Evolutionary conservation across 2,888 invertebrate genomes (phyloP).

Genomic region (Dryobota labecula): DNA sequence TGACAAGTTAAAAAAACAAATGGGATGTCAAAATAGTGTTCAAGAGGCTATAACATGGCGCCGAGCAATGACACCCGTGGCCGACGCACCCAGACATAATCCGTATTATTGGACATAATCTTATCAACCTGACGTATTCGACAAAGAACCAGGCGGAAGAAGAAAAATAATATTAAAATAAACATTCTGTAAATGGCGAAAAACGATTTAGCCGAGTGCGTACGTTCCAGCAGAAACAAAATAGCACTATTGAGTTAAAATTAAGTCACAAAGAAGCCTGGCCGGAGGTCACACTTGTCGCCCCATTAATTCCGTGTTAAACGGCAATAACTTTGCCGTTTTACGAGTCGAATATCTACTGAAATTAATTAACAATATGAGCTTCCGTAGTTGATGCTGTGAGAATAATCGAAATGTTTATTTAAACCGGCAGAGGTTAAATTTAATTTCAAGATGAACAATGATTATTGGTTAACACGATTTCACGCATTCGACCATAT

Average conservation of each 20-base stretch:
- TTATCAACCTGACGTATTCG: constrained; percentile 72
- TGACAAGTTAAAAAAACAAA: constrained; percentile 29
- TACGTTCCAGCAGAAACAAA: constrained; percentile 72
- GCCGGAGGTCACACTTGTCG: constrained; percentile 78
- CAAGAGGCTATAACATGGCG: constrained; percentile 38
- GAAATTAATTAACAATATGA: constrained; percentile 78
- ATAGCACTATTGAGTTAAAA: constrained; percentile 76
- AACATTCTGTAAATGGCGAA: constrained; percentile 76
- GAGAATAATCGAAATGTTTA: constrained; percentile 71
- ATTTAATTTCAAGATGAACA: constrained; percentile 63
- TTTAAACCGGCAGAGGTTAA: constrained; percentile 67
- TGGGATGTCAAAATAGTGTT: constrained; percentile 28
- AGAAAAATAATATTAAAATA: constrained; percentile 74
- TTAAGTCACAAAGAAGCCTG: constrained; percentile 76
- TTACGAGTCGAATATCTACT: constrained; percentile 82
- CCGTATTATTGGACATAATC: constrained; percentile 66
- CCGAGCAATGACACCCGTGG: constrained; percentile 46
- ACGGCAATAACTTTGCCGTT: constrained; percentile 79
- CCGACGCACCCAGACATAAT: constrained; percentile 56
- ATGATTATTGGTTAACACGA: constrained; percentile 64
- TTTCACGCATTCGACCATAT: constrained; percentile 52
- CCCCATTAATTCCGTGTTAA: constrained; percentile 81
- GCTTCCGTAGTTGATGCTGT: constrained; percentile 74
- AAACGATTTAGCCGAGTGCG: constrained; percentile 74
- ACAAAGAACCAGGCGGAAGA: constrained; percentile 76